Evolutionary conservation across 2,888 invertebrate genomes (phyloP).

Genomic region (Polydrusus cervinus): DNA sequence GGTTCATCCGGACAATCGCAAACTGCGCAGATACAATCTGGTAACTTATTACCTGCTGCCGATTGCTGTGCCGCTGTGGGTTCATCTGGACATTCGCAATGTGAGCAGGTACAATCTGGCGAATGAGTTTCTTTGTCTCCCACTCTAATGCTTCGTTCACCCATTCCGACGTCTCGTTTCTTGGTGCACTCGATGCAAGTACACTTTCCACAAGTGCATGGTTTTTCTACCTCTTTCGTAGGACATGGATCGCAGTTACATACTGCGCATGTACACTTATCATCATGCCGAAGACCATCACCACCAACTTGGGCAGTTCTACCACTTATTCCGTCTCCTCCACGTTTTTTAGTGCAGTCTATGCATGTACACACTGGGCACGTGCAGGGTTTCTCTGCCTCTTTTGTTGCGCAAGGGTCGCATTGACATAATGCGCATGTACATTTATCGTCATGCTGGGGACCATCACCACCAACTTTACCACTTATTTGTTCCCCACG

Average conservation of each 20-base stretch:
- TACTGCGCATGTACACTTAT: neutral
- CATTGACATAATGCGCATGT: neutral
- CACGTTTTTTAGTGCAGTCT: neutral
- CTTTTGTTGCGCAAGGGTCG: neutral
- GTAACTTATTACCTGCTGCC: neutral
- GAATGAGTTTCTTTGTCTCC: neutral
- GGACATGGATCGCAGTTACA: neutral
- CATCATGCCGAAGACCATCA: neutral
- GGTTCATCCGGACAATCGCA: constrained; percentile 7
- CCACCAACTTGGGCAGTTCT: neutral
- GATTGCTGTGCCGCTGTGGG: neutral
- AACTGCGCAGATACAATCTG: neutral
- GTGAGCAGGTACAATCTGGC: neutral
- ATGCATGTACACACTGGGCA: neutral
- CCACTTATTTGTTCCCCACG: neutral
- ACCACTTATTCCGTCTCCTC: too few relatives aligned
- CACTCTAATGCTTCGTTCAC: neutral
- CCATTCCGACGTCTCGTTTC: neutral
- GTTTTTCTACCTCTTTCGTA: neutral
- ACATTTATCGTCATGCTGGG: neutral
- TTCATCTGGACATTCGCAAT: constrained; percentile 9
- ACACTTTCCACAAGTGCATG: neutral
- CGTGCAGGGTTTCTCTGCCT: neutral
- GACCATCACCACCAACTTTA: too few relatives aligned
- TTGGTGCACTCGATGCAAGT: neutral